Base-by-base conservation (phyloP, 2,113 vertebrate genomes). In the Macaca nemestrina region DNA sequence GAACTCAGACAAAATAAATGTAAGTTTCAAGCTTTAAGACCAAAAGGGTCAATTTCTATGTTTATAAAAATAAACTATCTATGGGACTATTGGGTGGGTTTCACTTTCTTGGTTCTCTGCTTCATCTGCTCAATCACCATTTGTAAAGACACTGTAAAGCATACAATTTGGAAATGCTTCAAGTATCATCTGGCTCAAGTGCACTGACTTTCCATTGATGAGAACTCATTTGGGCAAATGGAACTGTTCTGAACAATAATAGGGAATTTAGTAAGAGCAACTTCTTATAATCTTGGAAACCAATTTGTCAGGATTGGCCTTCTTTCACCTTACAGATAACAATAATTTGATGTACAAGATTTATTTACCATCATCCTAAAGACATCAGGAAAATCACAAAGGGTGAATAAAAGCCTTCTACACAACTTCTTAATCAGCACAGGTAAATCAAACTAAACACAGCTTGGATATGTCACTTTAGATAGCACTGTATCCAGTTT, bases 131-230 rank as follows among this genome's bases (percentile, higher is more conserved):
- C 48, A 57, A 0, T 93, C 68, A 82, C 95, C 85, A 20, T 76
- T 94, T 97, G 70, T 61, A 90, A 93, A 95, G 89, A 88, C 32
- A 82, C 52, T 35, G 61, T 64, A 64, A 30, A 8, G 81, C 93
- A 52, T 82, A 22, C 85, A 67, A n/a, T 48, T 94, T 97, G 68
- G 59, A 93, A 97, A 90, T 45, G 52, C 79, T 92, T 57, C 43
- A 93, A 73, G 76, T 92, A 67, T 93, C 68, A 93, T 88, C 70
- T 97, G 94, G 84, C 38, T 85, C 43, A 81, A 84, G 38, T 76
- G 76, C 38, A 68, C 88, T 50, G 80, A 82, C 85, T 96, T 95
- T 79, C 84, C 91, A 85, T 55, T 95, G 70, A 96, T 84, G 86
- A 83, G 43, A 96, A 67, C 87, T 88, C 93, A 94, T 67, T 76